Evolutionary conservation across 2,888 invertebrate species (phyloP).

Genomic region (Globia sparganii): DNA sequence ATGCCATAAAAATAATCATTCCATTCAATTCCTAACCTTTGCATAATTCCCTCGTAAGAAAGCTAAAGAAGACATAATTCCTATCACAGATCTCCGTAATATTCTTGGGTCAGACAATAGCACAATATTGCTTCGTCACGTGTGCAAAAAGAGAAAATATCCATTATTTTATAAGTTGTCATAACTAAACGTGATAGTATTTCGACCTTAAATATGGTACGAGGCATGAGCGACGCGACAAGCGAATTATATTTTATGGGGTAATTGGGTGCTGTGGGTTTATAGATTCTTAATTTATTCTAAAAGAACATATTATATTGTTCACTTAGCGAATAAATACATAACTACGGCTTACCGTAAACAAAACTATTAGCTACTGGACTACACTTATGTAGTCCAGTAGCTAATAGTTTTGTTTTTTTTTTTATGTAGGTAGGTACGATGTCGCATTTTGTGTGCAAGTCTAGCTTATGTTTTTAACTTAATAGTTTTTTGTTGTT

Average conservation of each 20-base stretch:
- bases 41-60: slow-evolving; percentile 48
- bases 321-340: no score
- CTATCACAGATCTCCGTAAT: slow-evolving; percentile 44
- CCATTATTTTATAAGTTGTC: slow-evolving; percentile 77
- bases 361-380: no score
- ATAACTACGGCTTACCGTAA: no score
- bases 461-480: no score
- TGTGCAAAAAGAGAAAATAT: slow-evolving; percentile 81
- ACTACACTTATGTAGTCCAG: no score
- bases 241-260: neutral
- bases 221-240: slow-evolving; percentile 56
- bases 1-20: slow-evolving; percentile 1
- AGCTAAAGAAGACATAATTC: slow-evolving; percentile 35
- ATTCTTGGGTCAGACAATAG: slow-evolving; percentile 54
- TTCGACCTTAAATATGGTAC: slow-evolving; percentile 53
- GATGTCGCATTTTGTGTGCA: no score
- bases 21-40: slow-evolving; percentile 29
- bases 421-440: no score
- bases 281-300: no score
- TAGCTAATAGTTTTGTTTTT: no score
- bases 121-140: slow-evolving; percentile 71
- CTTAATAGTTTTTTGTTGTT: no score
- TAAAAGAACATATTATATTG: no score
- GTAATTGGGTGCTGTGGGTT: no score
- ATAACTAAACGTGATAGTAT: slow-evolving; percentile 80